phyloP scores from a whole-genome alignment of 2,888 invertebrate genomes.

The Oligia latruncula region DNA sequence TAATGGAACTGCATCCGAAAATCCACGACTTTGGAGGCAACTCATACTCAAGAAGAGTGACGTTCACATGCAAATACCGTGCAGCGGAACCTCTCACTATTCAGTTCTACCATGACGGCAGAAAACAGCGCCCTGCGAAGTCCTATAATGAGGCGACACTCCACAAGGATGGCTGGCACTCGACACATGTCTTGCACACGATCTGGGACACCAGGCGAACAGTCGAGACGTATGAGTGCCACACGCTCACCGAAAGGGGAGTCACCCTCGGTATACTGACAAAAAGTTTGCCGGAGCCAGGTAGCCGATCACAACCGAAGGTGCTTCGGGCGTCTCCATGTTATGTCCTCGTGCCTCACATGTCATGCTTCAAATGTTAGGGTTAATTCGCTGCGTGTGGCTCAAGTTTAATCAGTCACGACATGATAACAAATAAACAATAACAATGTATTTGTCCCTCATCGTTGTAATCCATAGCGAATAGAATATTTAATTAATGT shows the following conservation, averaged over 20 bases:
- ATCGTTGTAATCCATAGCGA: slow-evolving; percentile 31
- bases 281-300: slow-evolving; percentile 77
- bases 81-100: slow-evolving; percentile 84
- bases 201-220: slow-evolving; percentile 78
- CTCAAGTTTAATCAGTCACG: slow-evolving; percentile 50
- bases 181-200: slow-evolving; percentile 77
- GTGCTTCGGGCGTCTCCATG: slow-evolving; percentile 59
- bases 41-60: slow-evolving; percentile 72
- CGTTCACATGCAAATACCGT: slow-evolving; percentile 83
- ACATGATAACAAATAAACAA: slow-evolving; percentile 51
- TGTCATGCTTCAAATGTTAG: slow-evolving; percentile 58
- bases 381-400: slow-evolving; percentile 41
- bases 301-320: slow-evolving; percentile 62
- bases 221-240: slow-evolving; percentile 81
- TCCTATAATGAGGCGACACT: slow-evolving; percentile 75
- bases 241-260: slow-evolving; percentile 80
- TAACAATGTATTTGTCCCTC: slow-evolving; percentile 49
- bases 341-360: slow-evolving; percentile 41
- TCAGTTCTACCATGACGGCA: slow-evolving; percentile 80
- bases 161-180: slow-evolving; percentile 81
- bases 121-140: slow-evolving; percentile 74
- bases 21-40: slow-evolving; percentile 73
- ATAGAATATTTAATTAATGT: slow-evolving; percentile 19
- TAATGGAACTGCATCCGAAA: slow-evolving; percentile 86
- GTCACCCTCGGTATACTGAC: slow-evolving; percentile 82